phyloP scores from a whole-genome alignment of 2,113 vertebrate genomes.

The Rhodinocichla rosea region DNA sequence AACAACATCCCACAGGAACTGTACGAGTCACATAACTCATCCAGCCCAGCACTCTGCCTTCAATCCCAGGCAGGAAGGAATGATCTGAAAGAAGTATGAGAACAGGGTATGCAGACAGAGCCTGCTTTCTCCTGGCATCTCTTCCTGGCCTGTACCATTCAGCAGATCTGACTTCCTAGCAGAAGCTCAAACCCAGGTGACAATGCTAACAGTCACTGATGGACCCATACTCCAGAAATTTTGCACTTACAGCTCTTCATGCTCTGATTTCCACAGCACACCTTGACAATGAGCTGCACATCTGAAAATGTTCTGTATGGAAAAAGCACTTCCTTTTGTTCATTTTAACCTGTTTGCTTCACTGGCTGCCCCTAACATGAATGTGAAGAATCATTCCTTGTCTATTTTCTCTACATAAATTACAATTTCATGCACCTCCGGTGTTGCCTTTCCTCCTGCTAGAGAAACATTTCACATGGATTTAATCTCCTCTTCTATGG shows the following conservation, averaged over 20 bases:
- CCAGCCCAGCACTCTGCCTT: background rate
- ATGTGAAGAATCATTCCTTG: background rate
- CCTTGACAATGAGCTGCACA: background rate
- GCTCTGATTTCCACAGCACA: background rate
- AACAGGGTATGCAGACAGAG: background rate
- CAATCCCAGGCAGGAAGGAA: background rate
- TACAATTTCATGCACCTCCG: background rate
- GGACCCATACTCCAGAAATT: background rate
- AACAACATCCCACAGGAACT: background rate
- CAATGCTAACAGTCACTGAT: background rate
- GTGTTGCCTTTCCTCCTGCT: background rate
- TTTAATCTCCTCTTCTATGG: background rate
- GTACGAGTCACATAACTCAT: background rate
- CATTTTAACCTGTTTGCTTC: background rate
- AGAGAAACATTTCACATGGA: background rate
- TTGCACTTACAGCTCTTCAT: background rate
- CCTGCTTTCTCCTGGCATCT: background rate
- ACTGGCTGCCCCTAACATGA: background rate
- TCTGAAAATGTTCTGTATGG: background rate
- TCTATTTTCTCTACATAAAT: background rate
- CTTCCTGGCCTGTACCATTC: background rate
- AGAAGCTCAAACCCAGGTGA: background rate
- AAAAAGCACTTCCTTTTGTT: background rate
- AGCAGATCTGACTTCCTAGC: background rate
- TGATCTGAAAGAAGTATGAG: background rate